Base-by-base conservation (phyloP, 1,140 invertebrate species). In the roundworm (Caenorhabditis elegans) region DNA sequence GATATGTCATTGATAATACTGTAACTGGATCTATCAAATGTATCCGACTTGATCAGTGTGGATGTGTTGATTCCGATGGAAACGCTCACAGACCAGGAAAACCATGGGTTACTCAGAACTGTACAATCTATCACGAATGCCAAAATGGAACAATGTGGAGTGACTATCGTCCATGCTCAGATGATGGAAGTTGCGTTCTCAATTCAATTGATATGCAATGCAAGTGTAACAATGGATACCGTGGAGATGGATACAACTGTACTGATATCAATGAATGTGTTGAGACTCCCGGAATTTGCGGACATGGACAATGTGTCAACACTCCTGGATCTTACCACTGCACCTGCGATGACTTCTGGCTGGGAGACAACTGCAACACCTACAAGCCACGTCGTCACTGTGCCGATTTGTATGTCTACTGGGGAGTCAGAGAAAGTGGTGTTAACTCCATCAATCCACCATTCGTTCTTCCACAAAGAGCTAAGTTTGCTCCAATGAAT, bases 1-100 rank as follows among this genome's bases (percentile, higher is more conserved):
- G 83, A 34, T 82, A 85, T 60, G 84, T 85, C 6, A 13, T 85
- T 4, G 84, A 85, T 80, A 84, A 76, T 28, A 83, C 79, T 8
- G 77, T 28, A 17, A 31, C 47, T 5, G 46, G 26, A 28, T 31
- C 22, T 13, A 53, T 84, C n/a, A 65, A 79, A 13, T 84, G 83
- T 51, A 79, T 84, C 65, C 53, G 84, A n/a, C 17, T 84, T 6
- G 76, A 70, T 6, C 34, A 79, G 4, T 84, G 83, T 36, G 83
- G 83, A 22, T 84, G 83, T 24, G 47, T 55, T 24, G 83, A 84
- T 17, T 1, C 5, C 4, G 36, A 70, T n/a, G 83, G 83, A 47
- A 84, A 82, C 43, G 19, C 76, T 22, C 80, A 79, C 28, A 34
- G 77, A 36, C 49, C 80, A 19, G 79, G 55, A 49, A 5, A 17